Percentiles rank a stretch among this genome's conserved stretches.
Conservation (phyloP, 2,797 vertebrate genomes). For the Catamblyrhynchus diadema region DNA sequence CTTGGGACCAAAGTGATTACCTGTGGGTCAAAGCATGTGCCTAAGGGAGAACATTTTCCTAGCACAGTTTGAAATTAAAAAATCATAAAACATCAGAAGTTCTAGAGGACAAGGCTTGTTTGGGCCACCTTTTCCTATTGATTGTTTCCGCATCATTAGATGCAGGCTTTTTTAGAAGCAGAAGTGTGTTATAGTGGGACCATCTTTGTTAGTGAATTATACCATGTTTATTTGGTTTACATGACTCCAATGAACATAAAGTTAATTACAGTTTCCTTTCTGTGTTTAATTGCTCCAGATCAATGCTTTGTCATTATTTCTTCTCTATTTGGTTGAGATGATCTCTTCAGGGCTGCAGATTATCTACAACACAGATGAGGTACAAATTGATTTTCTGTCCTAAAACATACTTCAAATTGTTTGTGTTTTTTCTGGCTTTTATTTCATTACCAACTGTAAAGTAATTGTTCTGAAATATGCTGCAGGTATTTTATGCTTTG, state of each 20-base stretch:
- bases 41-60: background rate
- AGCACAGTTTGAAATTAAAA: background rate
- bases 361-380: conserved; percentile 98
- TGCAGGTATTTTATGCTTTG: background rate
- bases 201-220: background rate
- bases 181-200: background rate
- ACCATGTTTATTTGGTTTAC: background rate
- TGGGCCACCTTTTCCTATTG: background rate
- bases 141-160: background rate
- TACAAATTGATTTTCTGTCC: conserved; percentile 57
- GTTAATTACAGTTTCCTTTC: background rate
- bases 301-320: conserved; percentile 89
- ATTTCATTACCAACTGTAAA: background rate
- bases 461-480: background rate
- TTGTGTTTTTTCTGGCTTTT: background rate
- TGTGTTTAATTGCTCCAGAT: conserved; percentile 79
- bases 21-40: background rate
- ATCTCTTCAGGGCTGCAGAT: conserved; percentile 95
- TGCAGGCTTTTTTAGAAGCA: background rate
- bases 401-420: background rate
- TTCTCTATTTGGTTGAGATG: conserved; percentile 97
- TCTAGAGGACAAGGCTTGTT: background rate
- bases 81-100: background rate
- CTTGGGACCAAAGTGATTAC: background rate
- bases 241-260: background rate